A percentile compares a stretch with the other conserved stretches of the same genome.
Conservation (phyloP, 37 sponge, comb jelly and placozoan species). For the Spongilla lacustris region DNA sequence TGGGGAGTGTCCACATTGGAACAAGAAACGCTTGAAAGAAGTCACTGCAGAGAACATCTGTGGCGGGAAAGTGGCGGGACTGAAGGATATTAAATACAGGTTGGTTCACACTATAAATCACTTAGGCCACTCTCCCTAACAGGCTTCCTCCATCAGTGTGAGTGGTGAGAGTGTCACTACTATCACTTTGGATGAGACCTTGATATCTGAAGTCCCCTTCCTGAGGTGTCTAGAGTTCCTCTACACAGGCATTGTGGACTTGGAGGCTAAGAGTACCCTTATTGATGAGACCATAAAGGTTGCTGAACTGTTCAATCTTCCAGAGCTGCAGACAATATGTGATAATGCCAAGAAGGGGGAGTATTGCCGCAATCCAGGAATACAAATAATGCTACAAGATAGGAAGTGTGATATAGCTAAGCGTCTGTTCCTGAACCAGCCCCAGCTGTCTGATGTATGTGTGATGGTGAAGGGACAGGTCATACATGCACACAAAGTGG, state of each 20-base stretch:
- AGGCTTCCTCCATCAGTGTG: background rate
- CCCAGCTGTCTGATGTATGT: slow-evolving; percentile 65
- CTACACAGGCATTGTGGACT: slow-evolving; percentile 73
- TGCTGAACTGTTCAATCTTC: slow-evolving; percentile 69
- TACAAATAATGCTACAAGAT: slow-evolving; percentile 87
- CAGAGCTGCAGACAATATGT: slow-evolving; percentile 69
- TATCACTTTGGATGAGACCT: slow-evolving; percentile 55
- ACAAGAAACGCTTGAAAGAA: slow-evolving; percentile 29
- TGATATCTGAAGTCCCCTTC: slow-evolving; percentile 46
- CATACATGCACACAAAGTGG: slow-evolving; percentile 71
- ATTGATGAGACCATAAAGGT: slow-evolving; percentile 57
- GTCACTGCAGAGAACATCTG: slow-evolving; percentile 35
- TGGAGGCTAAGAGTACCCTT: slow-evolving; percentile 59
- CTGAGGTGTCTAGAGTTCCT: slow-evolving; percentile 67
- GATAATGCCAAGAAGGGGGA: slow-evolving; percentile 68
- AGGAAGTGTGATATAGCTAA: slow-evolving; percentile 66
- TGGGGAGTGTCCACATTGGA: slow-evolving; percentile 46
- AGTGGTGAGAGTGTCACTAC: slow-evolving; percentile 14
- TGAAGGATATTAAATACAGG: slow-evolving; percentile 37
- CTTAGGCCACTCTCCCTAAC: too few relatives aligned
- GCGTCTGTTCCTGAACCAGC: slow-evolving; percentile 74
- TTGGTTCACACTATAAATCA: background rate
- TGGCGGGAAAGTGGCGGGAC: slow-evolving; percentile 51
- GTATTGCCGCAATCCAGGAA: slow-evolving; percentile 59
- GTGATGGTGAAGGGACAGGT: slow-evolving; percentile 60